These are phyloP conservation scores for Hemicentrotus pulcherrimus DNA, from an alignment of 35 echinoderm and acorn worm genomes.

Conservation along the genomic window DNA sequence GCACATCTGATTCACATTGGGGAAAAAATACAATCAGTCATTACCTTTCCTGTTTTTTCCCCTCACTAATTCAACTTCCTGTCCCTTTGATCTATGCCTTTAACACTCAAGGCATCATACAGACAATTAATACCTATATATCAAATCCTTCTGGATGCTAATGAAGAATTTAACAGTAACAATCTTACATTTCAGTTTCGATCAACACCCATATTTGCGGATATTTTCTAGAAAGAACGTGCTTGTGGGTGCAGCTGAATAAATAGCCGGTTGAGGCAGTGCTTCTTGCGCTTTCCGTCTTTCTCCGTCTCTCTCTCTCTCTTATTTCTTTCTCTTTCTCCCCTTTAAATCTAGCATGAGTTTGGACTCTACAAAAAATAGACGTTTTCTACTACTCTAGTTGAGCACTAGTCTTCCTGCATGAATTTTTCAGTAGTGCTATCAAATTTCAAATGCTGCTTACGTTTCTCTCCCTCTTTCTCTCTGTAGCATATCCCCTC, in stretches of 20 bases:
- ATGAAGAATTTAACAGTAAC: neutral
- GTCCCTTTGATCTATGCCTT: neutral
- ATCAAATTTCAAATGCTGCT: constrained; percentile 37
- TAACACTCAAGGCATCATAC: neutral
- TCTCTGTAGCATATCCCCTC: neutral
- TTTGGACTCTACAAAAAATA: neutral
- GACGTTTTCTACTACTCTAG: neutral
- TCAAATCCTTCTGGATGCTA: neutral
- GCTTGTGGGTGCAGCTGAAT: constrained; percentile 8
- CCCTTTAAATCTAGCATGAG: neutral
- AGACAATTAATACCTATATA: neutral
- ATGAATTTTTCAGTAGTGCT: constrained; percentile 31
- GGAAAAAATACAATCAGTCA: neutral
- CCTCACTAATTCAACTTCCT: neutral
- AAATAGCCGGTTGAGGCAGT: neutral
- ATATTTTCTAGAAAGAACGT: neutral
- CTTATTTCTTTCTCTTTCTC: too few species aligned
- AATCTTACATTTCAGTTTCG: neutral
- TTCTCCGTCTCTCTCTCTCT: neutral
- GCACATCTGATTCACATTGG: neutral
- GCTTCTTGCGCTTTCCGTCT: neutral
- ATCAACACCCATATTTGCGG: neutral
- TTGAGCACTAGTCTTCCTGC: neutral
- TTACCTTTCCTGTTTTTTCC: neutral
- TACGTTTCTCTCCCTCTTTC: neutral